Evolutionary conservation across 2,113 vertebrate genomes (phyloP).

Genomic region (Phoenicopterus ruber): DNA sequence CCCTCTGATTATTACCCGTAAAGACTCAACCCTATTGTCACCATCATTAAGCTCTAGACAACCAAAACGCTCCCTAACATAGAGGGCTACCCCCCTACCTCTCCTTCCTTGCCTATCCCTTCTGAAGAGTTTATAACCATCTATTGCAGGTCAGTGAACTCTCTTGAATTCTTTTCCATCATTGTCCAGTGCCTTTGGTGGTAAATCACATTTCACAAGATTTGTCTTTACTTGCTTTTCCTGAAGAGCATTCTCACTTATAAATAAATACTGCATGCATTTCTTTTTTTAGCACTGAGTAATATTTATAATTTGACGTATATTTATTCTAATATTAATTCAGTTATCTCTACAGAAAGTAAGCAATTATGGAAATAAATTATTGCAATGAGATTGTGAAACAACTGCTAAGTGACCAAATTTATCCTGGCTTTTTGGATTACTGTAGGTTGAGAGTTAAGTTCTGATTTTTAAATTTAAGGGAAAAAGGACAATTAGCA

Average conservation of each 20-base stretch:
- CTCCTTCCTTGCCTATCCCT: no score
- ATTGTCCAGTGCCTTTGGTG: background rate
- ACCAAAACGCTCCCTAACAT: no score
- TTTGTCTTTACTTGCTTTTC: background rate
- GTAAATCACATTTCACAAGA: background rate
- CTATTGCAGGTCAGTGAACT: background rate
- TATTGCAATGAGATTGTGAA: background rate
- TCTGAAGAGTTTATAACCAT: no score
- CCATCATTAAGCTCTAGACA: no score
- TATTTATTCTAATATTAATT: background rate
- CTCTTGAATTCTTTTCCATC: background rate
- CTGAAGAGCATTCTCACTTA: background rate
- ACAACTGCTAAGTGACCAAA: background rate
- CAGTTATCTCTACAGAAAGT: background rate
- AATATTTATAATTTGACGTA: background rate
- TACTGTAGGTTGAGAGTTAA: background rate
- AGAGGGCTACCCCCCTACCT: no score
- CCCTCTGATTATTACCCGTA: no score
- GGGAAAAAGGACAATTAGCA: background rate
- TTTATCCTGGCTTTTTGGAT: background rate
- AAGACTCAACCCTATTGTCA: no score
- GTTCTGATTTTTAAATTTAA: background rate
- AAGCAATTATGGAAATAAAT: background rate
- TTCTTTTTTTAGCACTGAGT: background rate
- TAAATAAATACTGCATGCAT: background rate